Evolutionary conservation across 2,888 invertebrate species (phyloP), one percentile per base, ranked within the genome.

Genomic region (Rhogogaster chlorosoma): DNA sequence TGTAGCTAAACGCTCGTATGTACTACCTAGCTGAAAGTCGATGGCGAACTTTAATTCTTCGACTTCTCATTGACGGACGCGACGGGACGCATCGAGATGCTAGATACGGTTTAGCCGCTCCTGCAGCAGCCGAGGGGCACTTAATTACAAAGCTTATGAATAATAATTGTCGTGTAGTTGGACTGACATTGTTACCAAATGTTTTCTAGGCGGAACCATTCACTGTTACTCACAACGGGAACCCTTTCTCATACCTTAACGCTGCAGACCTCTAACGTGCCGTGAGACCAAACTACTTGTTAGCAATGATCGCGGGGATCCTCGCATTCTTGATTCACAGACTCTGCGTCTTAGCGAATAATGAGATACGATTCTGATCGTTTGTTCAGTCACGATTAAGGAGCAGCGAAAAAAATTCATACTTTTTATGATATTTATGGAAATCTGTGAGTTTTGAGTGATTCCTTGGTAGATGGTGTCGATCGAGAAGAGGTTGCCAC

Each of bases 121-220:
- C 83, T 67, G 67, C 70, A 12, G 32, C 53, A n/a, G n/a, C 38
- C 18, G 71, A 67, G 83, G 85, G 88, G 86, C 89, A 89, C 90
- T 93, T 93, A 93, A 93, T 93, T 93, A 92, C 92, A 92, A 92
- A 92, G 92, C 92, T 92, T 92, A 90, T 91, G 92, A 92, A 92
- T 92, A 92, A 91, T 92, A 93, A 93, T 93, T 93, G 92, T 92
- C 93, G 93, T 93, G 93, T 93, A 93, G 93, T 93, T 93, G 93
- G 90, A 92, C 92, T 91, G 92, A 93, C 92, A 93, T 93, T 93
- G 93, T 93, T 91, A 91, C 89, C 88, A 89, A 91, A 92, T 93
- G 93, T 93, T 93, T 93, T 92, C 91, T 90, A 91, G 91, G 89
- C 89, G 93, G 93, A 92, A 92, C 93, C 91, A 90, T 91, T 89